Base-by-base conservation (phyloP, 1,140 invertebrate species). In the Homarus americanus region DNA sequence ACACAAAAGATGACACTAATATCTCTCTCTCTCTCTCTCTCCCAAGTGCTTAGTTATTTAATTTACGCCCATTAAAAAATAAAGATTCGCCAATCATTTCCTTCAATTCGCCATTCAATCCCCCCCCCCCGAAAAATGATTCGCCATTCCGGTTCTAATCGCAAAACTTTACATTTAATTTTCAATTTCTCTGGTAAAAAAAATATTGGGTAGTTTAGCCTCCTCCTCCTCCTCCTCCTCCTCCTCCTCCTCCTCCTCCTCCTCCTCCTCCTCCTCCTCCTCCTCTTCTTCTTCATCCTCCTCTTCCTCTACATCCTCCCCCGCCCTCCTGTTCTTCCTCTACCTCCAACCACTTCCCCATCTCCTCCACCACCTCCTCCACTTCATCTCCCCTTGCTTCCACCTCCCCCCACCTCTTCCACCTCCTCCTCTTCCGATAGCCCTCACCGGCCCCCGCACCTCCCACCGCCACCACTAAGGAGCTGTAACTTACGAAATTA, bases 221-320 rank as follows among this genome's bases (percentile, higher is more conserved):
- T 40, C 38, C 9, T 40, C 38, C 75, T 78, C 75, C 38, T 78
- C 38, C 38, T 24, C 38, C 75, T 78, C 34, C 15, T 15, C 15
- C 44, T 49, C 44, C 10, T 24, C 38, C 75, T 40, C 75, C 10
- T 40, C 10, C 75, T 78, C 75, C 10, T 40, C 38, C 38, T 78
- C 75, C 10, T 40, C 38, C 75, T 78, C 75, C 20, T 40, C 38
- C 75, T 78, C 75, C 38, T 40, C 38, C 75, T 78, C 75, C 38
- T 40, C 38, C 75, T 78, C 75, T 32, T 40, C 38, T 36, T 78
- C 75, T 32, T 78, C 75, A 36, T 40, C 36, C 38, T 40, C 36
- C 36, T 40, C 9, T 28, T 78, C 36, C 38, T n/a, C 40, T 4
- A 7, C 24, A 5, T 28, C 66, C 66, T 72, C 32, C 20, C 32